Percentiles rank a stretch among this genome's conserved stretches.
These are phyloP conservation scores for Darevskia nairensis DNA, from an alignment of 2,797 vertebrate species.

Conservation along the genomic window DNA sequence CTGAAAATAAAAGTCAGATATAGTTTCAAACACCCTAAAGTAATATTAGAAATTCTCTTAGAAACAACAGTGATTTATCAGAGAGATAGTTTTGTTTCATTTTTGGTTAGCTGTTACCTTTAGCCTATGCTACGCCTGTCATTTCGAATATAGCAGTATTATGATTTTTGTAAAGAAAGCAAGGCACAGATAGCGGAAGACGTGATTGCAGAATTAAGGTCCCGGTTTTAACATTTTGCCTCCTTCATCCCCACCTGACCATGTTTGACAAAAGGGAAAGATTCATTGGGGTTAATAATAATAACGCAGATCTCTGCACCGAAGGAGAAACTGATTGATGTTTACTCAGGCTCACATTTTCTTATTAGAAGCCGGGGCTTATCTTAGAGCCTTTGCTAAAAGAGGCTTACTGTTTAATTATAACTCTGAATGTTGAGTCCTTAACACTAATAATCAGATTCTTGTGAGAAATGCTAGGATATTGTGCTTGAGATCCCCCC, in stretches of 20 bases:
- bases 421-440: not conserved
- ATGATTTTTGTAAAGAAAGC: not conserved
- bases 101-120: not conserved
- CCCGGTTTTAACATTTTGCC: slow-evolving; percentile 50
- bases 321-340: slow-evolving; percentile 24
- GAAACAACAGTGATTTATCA: slow-evolving; percentile 15
- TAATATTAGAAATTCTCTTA: slow-evolving; percentile 52
- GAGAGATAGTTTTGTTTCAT: not conserved
- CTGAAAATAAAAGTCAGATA: slow-evolving; percentile 10
- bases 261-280: slow-evolving; percentile 14
- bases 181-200: not conserved
- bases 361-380: slow-evolving; percentile 37
- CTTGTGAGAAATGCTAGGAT: not conserved
- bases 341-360: slow-evolving; percentile 43
- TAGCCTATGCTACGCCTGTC: not conserved
- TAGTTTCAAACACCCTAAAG: slow-evolving; percentile 53
- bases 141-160: not conserved
- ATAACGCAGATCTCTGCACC: not conserved
- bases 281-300: not conserved
- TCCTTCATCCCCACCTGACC: not conserved
- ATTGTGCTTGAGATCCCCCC: not conserved
- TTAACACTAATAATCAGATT: slow-evolving; percentile 44
- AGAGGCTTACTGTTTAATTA: slow-evolving; percentile 48
- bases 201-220: not conserved
- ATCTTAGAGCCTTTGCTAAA: slow-evolving; percentile 12